phyloP scores from a whole-genome alignment of 2,797 vertebrate species.

The Eulemur rubriventer region DNA sequence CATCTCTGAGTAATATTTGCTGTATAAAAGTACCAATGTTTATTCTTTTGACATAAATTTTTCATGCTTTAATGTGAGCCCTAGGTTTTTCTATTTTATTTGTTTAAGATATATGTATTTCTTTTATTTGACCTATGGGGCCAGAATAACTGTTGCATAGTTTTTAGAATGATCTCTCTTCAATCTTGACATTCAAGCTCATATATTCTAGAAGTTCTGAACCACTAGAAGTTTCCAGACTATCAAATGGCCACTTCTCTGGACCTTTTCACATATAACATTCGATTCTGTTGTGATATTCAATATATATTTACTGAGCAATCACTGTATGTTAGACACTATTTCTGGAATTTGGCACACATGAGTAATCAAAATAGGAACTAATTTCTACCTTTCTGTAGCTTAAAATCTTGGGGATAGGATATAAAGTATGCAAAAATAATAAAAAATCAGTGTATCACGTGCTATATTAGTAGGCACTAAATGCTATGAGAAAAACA shows the following conservation, averaged over 20 bases:
- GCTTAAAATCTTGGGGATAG: background rate
- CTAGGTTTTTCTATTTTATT: background rate
- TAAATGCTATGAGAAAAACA: background rate
- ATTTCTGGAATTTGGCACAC: background rate
- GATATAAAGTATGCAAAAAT: background rate
- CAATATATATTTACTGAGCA: background rate
- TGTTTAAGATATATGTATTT: background rate
- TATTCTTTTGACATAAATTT: background rate
- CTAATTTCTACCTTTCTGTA: background rate
- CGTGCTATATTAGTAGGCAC: background rate
- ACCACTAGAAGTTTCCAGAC: background rate
- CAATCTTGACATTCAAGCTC: background rate
- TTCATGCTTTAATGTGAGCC: background rate
- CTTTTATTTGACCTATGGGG: background rate
- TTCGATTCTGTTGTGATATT: background rate
- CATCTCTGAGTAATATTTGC: background rate
- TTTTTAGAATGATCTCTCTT: background rate
- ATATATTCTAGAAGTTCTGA: background rate
- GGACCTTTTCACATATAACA: background rate
- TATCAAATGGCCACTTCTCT: background rate
- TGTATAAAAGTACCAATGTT: background rate
- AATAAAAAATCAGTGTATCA: background rate
- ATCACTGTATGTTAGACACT: background rate
- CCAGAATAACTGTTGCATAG: background rate
- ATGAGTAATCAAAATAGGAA: background rate